Percentiles rank a stretch among this genome's conserved stretches.
Evolutionary conservation across 2,888 invertebrate species (phyloP).

Genomic region (Lepidonotus clava): DNA sequence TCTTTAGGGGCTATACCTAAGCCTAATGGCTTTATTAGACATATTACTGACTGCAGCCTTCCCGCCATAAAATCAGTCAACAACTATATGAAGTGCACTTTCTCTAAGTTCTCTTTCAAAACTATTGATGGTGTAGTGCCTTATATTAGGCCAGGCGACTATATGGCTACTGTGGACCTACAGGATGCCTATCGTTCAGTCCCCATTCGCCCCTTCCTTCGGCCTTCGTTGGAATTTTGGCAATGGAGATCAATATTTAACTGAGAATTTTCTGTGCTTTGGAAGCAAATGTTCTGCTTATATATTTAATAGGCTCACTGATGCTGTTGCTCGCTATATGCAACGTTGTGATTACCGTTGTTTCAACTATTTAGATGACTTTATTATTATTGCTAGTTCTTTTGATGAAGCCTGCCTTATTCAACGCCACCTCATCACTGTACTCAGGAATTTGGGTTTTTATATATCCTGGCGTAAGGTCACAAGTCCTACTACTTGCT

Average conservation of each 20-base stretch:
- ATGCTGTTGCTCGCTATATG: neutral
- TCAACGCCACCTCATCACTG: neutral
- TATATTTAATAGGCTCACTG: constrained; percentile 4
- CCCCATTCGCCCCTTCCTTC: neutral
- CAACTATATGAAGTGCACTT: neutral
- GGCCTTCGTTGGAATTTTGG: neutral
- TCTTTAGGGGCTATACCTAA: neutral
- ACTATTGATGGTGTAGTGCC: neutral
- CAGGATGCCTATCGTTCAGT: neutral
- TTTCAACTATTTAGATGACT: neutral
- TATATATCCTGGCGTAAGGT: neutral
- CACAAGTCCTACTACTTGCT: neutral
- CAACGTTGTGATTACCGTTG: neutral
- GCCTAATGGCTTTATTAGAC: neutral
- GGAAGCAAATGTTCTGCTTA: neutral
- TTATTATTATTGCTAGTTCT: neutral
- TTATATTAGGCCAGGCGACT: neutral
- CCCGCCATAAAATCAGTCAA: neutral
- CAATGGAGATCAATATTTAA: neutral
- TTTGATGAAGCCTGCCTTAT: neutral
- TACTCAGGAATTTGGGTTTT: neutral
- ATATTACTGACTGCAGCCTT: neutral
- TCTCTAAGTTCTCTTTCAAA: neutral
- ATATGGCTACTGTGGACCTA: neutral
- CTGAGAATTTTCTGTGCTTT: neutral